Evolutionary conservation across 2,888 invertebrate species (phyloP).

Genomic region (Andrena camellia): DNA sequence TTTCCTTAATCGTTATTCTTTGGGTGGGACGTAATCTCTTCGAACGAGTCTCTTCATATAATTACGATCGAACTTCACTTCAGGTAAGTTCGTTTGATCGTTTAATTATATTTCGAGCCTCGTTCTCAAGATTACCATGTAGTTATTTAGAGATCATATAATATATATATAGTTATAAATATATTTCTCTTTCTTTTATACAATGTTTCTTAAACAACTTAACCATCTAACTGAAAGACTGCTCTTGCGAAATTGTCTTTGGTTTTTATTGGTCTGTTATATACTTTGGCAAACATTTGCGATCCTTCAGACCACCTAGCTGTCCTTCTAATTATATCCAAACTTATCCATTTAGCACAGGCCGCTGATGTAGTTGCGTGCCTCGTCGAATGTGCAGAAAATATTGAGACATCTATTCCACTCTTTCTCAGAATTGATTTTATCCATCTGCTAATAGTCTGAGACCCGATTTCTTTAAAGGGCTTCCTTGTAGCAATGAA

Average conservation of each 20-base stretch:
- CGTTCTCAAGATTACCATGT: neutral
- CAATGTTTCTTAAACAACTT: neutral
- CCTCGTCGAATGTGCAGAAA: neutral
- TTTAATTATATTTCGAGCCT: neutral
- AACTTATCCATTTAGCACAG: neutral
- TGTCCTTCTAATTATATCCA: neutral
- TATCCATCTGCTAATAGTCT: neutral
- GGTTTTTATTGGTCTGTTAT: neutral
- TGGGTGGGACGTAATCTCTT: neutral
- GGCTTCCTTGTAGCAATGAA: neutral
- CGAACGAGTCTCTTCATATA: slow-evolving; percentile 1
- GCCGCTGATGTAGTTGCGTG: neutral
- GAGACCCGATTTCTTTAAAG: neutral
- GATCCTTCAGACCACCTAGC: neutral
- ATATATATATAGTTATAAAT: no score
- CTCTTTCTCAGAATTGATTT: neutral
- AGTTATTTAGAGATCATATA: neutral
- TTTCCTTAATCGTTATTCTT: neutral
- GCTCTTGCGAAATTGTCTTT: neutral
- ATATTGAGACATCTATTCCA: neutral
- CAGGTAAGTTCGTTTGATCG: slow-evolving; percentile 4
- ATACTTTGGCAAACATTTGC: neutral
- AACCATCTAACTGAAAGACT: neutral
- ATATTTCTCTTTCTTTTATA: neutral
- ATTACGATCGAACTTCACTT: slow-evolving; percentile 4